These are phyloP conservation scores for Unio pictorum DNA, from an alignment of 2,888 invertebrate genomes.

Conservation along the genomic window DNA sequence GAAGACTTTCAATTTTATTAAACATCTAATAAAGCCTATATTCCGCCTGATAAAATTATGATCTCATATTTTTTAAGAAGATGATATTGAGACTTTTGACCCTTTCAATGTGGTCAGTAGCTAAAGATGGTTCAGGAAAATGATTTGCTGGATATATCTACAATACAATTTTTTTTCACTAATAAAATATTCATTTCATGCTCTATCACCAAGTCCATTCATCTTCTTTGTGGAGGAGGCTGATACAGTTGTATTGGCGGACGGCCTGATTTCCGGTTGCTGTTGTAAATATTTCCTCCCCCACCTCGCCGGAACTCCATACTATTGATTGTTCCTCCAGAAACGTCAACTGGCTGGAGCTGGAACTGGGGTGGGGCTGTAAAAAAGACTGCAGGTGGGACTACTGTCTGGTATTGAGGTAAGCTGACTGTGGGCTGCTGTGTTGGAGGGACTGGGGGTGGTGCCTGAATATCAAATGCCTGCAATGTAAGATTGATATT, in stretches of 20 bases:
- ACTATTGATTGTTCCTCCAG: conserved; percentile 28
- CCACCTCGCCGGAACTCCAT: conserved; percentile 60
- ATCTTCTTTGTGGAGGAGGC: conserved; percentile 42
- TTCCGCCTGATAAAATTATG: no score
- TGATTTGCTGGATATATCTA: no score
- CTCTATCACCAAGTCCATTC: neutral
- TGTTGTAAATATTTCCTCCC: conserved; percentile 32
- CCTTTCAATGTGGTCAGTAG: no score
- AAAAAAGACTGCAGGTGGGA: conserved; percentile 35
- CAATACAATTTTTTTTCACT: no score
- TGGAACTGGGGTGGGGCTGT: conserved; percentile 24
- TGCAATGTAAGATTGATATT: neutral
- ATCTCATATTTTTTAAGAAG: no score
- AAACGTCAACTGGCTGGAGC: conserved; percentile 11
- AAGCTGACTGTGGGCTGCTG: conserved; percentile 19
- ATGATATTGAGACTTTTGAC: no score
- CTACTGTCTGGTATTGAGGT: conserved; percentile 28
- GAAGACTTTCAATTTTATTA: no score
- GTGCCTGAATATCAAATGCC: conserved; percentile 7
- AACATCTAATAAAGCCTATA: no score
- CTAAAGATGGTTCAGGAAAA: no score
- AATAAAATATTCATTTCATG: no score
- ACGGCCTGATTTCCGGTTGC: conserved; percentile 77
- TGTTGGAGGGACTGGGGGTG: conserved; percentile 8
- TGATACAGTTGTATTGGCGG: conserved; percentile 49